Evolutionary conservation across 35 echinoderm and acorn worm genomes (phyloP).

Genomic region (Chiridota heheva): DNA sequence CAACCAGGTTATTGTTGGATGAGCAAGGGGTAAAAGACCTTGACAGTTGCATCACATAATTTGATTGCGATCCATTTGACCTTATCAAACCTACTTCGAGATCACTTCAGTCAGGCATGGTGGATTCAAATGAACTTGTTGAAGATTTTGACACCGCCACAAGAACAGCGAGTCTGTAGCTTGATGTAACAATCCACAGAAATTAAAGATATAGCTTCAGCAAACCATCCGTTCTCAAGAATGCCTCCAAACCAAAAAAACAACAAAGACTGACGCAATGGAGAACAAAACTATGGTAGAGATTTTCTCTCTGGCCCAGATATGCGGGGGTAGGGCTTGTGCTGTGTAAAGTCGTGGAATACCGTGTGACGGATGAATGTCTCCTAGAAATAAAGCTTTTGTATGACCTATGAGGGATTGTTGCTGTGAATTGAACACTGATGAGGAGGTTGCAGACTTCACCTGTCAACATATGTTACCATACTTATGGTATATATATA

Average conservation of each 20-base stretch:
- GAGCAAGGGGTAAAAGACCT: slow-evolving; percentile 20
- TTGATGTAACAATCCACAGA: not conserved
- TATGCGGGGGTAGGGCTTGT: not conserved
- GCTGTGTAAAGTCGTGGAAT: slow-evolving; percentile 16
- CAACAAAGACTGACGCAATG: no score
- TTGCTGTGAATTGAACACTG: slow-evolving; percentile 21
- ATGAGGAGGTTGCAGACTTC: no score
- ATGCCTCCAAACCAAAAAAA: not conserved
- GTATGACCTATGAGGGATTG: no score
- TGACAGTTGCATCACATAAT: slow-evolving; percentile 3
- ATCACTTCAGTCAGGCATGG: slow-evolving; percentile 25
- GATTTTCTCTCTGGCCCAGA: not conserved
- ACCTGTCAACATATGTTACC: no score
- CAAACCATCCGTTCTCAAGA: not conserved
- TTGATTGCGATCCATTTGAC: slow-evolving; percentile 35
- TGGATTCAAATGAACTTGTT: slow-evolving; percentile 17
- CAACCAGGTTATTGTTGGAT: slow-evolving; percentile 19
- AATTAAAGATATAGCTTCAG: not conserved
- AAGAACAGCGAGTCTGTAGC: not conserved
- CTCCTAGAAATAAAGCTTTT: no score
- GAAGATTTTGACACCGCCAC: slow-evolving; percentile 24
- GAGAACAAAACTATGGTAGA: no score
- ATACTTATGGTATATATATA: no score
- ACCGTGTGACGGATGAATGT: slow-evolving; percentile 13
- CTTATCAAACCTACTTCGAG: slow-evolving; percentile 1